phyloP scores from a whole-genome alignment of 2,113 vertebrate genomes.

The Dolichotis patagonum region DNA sequence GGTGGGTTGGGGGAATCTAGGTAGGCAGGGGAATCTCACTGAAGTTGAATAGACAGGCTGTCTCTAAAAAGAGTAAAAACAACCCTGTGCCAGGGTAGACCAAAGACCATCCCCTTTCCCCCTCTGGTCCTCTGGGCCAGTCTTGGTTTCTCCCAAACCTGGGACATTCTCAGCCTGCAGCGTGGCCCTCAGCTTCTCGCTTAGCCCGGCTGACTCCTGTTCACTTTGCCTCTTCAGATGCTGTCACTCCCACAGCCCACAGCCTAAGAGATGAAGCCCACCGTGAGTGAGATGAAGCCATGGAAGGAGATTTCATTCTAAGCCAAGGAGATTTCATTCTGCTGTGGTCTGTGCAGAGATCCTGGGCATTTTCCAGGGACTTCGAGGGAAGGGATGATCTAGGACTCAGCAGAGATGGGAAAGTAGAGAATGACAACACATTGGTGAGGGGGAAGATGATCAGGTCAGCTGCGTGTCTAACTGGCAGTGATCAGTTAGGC shows the following conservation, averaged over 20 bases:
- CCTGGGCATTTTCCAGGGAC: background rate
- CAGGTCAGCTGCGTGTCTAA: background rate
- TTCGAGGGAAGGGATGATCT: background rate
- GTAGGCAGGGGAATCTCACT: no score
- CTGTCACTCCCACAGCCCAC: background rate
- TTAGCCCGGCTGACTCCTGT: background rate
- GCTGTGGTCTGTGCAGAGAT: background rate
- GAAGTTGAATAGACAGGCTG: no score
- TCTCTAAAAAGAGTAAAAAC: no score
- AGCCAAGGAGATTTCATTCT: no score
- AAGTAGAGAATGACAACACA: background rate
- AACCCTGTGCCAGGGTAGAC: background rate
- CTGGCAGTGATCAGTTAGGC: background rate
- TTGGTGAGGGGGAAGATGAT: background rate
- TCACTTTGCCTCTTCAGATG: background rate
- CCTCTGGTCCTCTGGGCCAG: no score
- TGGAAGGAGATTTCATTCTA: background rate
- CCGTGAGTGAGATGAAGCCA: background rate
- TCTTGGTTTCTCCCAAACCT: background rate
- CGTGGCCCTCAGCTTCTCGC: background rate
- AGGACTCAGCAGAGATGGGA: background rate
- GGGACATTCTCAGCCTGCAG: background rate
- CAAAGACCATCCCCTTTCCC: background rate
- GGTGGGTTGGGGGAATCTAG: no score
- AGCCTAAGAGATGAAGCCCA: background rate